phyloP scores from a whole-genome alignment of 2,113 vertebrate species.

The Diadophis punctatus region DNA sequence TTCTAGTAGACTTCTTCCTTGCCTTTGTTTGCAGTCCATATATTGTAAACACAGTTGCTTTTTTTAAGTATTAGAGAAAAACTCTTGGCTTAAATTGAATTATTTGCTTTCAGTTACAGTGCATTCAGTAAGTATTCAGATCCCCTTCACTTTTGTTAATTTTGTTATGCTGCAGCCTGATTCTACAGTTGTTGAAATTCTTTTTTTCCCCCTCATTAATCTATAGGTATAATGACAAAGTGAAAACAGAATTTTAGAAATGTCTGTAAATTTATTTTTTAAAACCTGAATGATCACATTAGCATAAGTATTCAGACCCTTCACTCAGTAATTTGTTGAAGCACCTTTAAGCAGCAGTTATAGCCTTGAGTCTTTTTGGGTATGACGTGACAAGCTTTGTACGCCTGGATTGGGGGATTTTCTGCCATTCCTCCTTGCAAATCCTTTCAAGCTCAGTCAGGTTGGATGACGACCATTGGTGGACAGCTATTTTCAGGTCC shows the following conservation, averaged over 20 bases:
- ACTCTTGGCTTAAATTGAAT: not conserved
- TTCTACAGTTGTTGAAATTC: not conserved
- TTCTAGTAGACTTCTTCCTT: not conserved
- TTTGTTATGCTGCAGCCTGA: not conserved
- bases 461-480: too few species aligned
- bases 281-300: not conserved
- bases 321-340: not conserved
- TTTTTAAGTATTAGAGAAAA: not conserved
- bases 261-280: not conserved
- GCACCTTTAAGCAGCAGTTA: not conserved
- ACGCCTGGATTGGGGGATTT: too few species aligned
- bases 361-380: not conserved
- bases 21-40: not conserved
- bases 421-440: too few species aligned
- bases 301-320: not conserved
- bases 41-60: not conserved
- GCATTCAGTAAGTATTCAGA: not conserved
- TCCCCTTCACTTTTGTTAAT: not conserved
- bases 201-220: not conserved
- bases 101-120: not conserved
- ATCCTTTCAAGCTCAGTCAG: too few species aligned
- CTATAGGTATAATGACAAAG: not conserved
- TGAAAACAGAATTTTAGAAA: not conserved
- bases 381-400: too few species aligned
- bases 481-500: too few species aligned